Evolutionary conservation across 2,888 invertebrate genomes (phyloP).

Genomic region (Leucozona laternaria): DNA sequence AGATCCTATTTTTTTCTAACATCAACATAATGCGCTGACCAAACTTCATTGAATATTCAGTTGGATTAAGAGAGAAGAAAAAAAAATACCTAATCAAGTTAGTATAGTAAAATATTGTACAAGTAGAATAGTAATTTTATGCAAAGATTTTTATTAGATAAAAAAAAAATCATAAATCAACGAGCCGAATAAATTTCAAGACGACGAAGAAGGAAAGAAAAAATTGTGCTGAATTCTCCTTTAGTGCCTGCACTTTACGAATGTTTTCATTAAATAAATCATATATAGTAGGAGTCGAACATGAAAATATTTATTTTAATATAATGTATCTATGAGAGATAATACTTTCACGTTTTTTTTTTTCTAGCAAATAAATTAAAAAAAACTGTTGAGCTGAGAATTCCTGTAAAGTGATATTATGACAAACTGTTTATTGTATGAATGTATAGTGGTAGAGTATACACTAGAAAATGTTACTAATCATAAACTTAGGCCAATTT

Average conservation of each 20-base stretch:
- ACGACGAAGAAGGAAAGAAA: background rate
- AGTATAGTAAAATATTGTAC: background rate
- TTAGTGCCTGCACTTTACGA: background rate
- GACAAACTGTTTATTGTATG: no score
- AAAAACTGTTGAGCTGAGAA: no score
- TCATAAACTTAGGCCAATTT: no score
- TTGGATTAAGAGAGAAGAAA: background rate
- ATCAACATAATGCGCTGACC: background rate
- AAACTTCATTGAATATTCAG: background rate
- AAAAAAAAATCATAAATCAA: background rate
- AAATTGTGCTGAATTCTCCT: background rate
- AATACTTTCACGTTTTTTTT: background rate
- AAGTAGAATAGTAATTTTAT: background rate
- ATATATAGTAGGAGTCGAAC: background rate
- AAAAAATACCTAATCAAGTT: background rate
- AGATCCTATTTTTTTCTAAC: background rate
- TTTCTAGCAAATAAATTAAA: no score
- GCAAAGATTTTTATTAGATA: background rate
- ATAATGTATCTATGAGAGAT: background rate
- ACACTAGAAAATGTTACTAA: no score
- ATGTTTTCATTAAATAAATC: background rate
- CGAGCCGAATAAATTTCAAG: background rate
- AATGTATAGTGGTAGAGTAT: no score
- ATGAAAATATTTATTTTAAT: background rate
- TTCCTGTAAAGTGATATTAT: no score